Evolutionary conservation across 2,797 vertebrate species (phyloP).

Genomic region (Taeniopygia guttata): DNA sequence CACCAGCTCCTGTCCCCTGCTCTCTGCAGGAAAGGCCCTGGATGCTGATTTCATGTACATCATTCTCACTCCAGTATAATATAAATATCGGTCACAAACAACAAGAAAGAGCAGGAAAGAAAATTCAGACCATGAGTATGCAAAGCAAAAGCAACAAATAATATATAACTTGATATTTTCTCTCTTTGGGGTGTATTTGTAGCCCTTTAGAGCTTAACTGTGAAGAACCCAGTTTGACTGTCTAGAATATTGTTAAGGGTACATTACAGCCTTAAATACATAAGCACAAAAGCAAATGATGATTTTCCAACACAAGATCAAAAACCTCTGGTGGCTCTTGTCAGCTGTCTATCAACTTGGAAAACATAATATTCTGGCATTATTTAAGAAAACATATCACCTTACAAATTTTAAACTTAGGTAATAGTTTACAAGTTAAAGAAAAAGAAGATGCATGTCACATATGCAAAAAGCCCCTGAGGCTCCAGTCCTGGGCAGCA

Average conservation of each 20-base stretch:
- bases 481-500: neutral
- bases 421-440: neutral
- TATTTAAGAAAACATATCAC: neutral
- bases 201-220: neutral
- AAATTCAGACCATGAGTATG: neutral
- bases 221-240: neutral
- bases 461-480: neutral
- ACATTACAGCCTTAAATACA: neutral
- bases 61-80: neutral
- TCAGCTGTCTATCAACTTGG: neutral
- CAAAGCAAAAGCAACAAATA: neutral
- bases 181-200: neutral
- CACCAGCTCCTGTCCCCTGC: neutral
- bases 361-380: neutral
- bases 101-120: neutral
- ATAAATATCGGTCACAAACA: neutral
- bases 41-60: neutral
- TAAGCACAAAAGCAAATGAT: neutral
- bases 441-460: neutral
- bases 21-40: neutral
- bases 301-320: neutral
- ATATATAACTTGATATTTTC: neutral
- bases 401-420: neutral
- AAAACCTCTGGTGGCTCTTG: neutral
- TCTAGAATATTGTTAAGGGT: neutral